phyloP scores from a whole-genome alignment of 2,888 invertebrate genomes.

The Hypena proboscidalis region DNA sequence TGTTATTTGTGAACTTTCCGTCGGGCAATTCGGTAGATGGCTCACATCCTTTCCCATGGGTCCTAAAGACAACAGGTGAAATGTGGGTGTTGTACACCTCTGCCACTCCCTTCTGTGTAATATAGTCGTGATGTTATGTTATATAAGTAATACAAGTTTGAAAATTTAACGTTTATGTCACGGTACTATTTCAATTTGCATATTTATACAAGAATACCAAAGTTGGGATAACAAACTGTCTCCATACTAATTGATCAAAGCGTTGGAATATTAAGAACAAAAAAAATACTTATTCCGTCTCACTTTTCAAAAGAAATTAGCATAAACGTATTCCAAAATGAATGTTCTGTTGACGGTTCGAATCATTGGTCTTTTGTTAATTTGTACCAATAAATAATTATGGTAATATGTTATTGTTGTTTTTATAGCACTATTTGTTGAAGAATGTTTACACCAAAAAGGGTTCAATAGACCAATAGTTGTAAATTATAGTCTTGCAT shows the following conservation, averaged over 20 bases:
- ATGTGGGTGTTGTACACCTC: too few relatives aligned
- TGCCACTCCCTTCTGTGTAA: too few relatives aligned
- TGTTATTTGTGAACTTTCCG: too few relatives aligned
- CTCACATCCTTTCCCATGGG: too few relatives aligned
- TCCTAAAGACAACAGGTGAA: too few relatives aligned
- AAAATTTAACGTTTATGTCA: constrained; percentile 6
- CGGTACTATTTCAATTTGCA: constrained; percentile 3
- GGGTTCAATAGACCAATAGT: constrained; percentile 39
- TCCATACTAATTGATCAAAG: too few relatives aligned
- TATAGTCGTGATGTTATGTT: too few relatives aligned
- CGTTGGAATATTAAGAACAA: too few relatives aligned
- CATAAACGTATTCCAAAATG: constrained; percentile 52
- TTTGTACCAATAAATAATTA: constrained; percentile 49
- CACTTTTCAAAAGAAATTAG: constrained; percentile 39
- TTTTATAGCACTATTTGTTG: constrained; percentile 43
- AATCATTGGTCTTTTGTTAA: constrained; percentile 46
- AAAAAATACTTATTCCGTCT: constrained; percentile 14
- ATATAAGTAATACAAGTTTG: constrained; percentile 11
- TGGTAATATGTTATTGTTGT: constrained; percentile 47
- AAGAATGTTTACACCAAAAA: constrained; percentile 38
- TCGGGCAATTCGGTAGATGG: too few relatives aligned
- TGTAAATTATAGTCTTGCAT: constrained; percentile 37
- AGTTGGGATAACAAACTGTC: constrained; percentile 11
- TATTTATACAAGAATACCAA: constrained; percentile 12
- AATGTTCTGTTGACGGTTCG: constrained; percentile 41